A percentile compares a stretch with the other conserved stretches of the same genome.
Evolutionary conservation across 2,888 invertebrate species (phyloP).

Genomic region (Cephus nigrinus): DNA sequence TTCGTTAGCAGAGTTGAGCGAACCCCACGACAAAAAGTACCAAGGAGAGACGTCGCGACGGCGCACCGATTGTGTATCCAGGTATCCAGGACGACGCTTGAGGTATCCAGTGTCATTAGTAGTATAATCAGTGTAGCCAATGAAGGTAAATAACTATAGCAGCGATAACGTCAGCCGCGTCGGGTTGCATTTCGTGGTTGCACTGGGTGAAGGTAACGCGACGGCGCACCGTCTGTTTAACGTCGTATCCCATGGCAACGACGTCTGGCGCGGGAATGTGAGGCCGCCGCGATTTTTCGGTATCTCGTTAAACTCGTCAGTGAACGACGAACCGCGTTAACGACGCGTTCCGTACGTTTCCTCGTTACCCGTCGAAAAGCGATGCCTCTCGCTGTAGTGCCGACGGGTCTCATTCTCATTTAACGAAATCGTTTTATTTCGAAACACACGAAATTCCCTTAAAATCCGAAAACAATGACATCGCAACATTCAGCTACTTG

Average conservation of each 20-base stretch:
- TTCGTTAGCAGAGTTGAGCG: not conserved
- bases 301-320: not conserved
- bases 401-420: not conserved
- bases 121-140: not conserved
- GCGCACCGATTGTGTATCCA: conserved; percentile 1
- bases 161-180: not conserved
- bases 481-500: not conserved
- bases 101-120: not conserved
- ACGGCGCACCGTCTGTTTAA: conserved; percentile 11
- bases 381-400: not conserved
- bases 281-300: conserved; percentile 2
- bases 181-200: not conserved
- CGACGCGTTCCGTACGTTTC: not conserved
- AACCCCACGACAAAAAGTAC: not conserved
- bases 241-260: conserved; percentile 15
- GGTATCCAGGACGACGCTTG: not conserved
- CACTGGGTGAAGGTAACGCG: not conserved
- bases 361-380: not conserved
- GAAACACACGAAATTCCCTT: not conserved
- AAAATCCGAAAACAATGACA: not conserved
- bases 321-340: not conserved
- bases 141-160: not conserved
- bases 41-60: conserved; percentile 3
- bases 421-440: not conserved
- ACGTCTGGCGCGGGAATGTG: conserved; percentile 18